Conservation (phyloP, 2,888 invertebrate species). For the Abrostola triplasia region DNA sequence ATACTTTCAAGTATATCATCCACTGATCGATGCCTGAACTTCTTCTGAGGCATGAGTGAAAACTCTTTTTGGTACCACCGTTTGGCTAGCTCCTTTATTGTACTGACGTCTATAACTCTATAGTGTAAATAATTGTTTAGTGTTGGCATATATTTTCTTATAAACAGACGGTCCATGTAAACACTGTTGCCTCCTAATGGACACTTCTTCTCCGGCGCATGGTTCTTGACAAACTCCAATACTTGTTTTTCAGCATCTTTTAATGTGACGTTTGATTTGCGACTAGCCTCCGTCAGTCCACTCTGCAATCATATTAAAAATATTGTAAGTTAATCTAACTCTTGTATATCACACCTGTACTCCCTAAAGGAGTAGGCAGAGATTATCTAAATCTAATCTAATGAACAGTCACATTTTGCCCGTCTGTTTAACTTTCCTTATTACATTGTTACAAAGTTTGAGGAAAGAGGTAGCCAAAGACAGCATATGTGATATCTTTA, state of each 20-base stretch:
- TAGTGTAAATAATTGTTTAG: slow-evolving; percentile 95
- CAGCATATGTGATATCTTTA: no score
- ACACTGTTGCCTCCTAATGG: slow-evolving; percentile 96
- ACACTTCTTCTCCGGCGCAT: slow-evolving; percentile 89
- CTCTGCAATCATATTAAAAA: slow-evolving; percentile 87
- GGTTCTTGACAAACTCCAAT: slow-evolving; percentile 91
- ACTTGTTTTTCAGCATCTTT: slow-evolving; percentile 91
- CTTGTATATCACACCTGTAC: no score
- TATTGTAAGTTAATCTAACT: no score
- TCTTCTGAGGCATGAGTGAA: slow-evolving; percentile 89
- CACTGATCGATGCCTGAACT: slow-evolving; percentile 91
- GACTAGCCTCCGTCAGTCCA: slow-evolving; percentile 93
- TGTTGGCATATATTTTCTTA: slow-evolving; percentile 94
- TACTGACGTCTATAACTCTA: slow-evolving; percentile 97
- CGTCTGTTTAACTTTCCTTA: no score
- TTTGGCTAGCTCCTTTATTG: slow-evolving; percentile 94
- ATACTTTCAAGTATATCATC: slow-evolving; percentile 96
- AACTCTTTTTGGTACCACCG: slow-evolving; percentile 92
- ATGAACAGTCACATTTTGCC: no score
- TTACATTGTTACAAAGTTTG: no score
- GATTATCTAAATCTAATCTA: no score
- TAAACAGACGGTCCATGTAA: slow-evolving; percentile 95
- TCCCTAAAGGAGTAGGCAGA: no score
- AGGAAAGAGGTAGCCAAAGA: no score
- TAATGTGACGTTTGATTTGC: slow-evolving; percentile 90